A percentile compares a stretch with the other conserved stretches of the same genome.
Evolutionary conservation across 2,797 vertebrate species (phyloP).

Genomic region (Typhlichthys subterraneus): DNA sequence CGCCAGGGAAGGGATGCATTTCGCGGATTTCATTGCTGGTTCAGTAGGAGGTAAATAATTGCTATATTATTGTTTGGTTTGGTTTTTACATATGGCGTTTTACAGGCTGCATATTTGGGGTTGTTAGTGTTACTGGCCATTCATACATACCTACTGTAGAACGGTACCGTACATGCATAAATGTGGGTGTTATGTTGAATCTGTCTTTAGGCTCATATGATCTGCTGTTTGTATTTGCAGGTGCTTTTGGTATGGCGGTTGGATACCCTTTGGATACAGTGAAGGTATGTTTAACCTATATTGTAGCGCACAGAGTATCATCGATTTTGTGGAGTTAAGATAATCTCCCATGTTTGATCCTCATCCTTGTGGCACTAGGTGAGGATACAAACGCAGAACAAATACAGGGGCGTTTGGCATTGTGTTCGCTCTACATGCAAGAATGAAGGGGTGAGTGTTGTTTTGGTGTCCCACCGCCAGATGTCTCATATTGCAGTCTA

Average conservation of each 20-base stretch:
- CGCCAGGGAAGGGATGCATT: conserved; percentile 36
- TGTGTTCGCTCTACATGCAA: conserved; percentile 78
- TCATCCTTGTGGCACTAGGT: conserved; percentile 66
- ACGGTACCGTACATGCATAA: too few relatives aligned
- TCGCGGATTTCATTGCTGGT: conserved; percentile 70
- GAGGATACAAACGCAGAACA: conserved; percentile 82
- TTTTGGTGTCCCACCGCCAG: neutral
- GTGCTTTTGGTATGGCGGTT: conserved; percentile 83
- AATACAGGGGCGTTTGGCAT: conserved; percentile 80
- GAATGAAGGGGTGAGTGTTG: conserved; percentile 76
- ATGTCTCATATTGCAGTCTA: neutral
- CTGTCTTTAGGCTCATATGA: neutral
- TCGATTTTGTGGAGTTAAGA: neutral
- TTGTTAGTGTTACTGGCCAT: neutral
- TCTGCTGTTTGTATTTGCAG: conserved; percentile 58
- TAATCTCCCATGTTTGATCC: neutral
- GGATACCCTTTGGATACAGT: conserved; percentile 88
- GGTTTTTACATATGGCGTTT: neutral
- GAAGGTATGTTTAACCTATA: conserved; percentile 74
- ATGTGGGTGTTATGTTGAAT: neutral
- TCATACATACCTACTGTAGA: too few relatives aligned
- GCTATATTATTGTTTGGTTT: neutral
- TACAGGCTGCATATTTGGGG: neutral
- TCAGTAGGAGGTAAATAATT: conserved; percentile 65
- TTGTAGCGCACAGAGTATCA: neutral